These are phyloP conservation scores for Aphrophora alni DNA, from an alignment of 2,888 invertebrate species.

Conservation along the genomic window DNA sequence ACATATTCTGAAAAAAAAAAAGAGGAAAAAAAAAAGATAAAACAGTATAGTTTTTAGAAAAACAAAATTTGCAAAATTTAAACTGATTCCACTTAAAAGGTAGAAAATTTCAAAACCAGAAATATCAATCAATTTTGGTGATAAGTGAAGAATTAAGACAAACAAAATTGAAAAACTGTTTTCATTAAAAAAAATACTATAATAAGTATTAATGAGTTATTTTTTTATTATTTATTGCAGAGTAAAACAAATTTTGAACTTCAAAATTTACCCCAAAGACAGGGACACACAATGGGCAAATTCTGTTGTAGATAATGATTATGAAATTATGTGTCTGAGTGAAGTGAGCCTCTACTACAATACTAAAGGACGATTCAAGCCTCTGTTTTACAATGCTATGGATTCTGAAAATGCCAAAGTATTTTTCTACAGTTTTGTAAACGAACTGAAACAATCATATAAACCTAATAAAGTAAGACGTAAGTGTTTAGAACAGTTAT, in stretches of 20 bases:
- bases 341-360: constrained; percentile 18
- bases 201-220: too few relatives aligned
- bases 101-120: too few relatives aligned
- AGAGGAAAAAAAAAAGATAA: too few relatives aligned
- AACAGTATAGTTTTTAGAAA: too few relatives aligned
- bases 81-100: too few relatives aligned
- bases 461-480: background rate
- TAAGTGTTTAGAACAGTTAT: background rate
- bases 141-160: too few relatives aligned
- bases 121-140: too few relatives aligned
- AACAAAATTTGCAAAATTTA: too few relatives aligned
- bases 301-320: constrained; percentile 13
- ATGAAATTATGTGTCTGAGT: constrained; percentile 24
- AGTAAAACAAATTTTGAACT: background rate
- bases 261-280: background rate
- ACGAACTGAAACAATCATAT: background rate
- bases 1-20: too few relatives aligned
- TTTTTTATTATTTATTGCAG: background rate
- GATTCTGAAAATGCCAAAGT: background rate
- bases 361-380: background rate
- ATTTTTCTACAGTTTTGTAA: background rate
- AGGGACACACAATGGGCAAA: background rate
- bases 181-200: too few relatives aligned
- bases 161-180: too few relatives aligned
- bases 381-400: background rate